Evolutionary conservation across 2,797 vertebrate species (phyloP), one percentile per base, ranked within the genome.

Genomic region (Rhyacichthys aspro): DNA sequence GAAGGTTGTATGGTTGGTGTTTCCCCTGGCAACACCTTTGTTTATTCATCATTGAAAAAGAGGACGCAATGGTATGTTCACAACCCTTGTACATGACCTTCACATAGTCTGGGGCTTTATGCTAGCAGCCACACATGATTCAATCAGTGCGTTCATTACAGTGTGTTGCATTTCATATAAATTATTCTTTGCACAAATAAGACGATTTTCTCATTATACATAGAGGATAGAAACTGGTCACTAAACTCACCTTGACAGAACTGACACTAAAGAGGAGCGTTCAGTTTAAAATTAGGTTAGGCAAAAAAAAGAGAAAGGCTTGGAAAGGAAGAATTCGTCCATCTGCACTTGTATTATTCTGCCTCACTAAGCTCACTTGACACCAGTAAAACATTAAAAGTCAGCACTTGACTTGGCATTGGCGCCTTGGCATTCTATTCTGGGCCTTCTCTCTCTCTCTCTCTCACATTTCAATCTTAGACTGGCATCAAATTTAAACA

Each of bases 311-410:
- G 10, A 39, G 11, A 53, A 17, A 67, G 56, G 72, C 28, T 59
- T 37, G 39, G n/a, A 55, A 55, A 70, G 59, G 56, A 62, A 75
- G 70, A 76, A 82, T 78, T 82, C 54, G 10, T 52, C 16, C 10
- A 38, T 39, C 36, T 49, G 47, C 33, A 70, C 64, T 68, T 60
- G 74, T 57, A 66, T 85, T 82, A 86, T 86, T 85, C 74, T 70
- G 83, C 81, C 71, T 88, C 74, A 77, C 70, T 75, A 62, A 85
- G 59, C 82, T 72, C 88, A 90, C 88, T 91, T 92, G 88, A 93
- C 87, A 90, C 80, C 70, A 77, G 72, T 53, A 43, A 54, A 59
- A 78, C 55, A 68, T 55, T 60, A 74, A 74, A 78, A 85, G 74
- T 74, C 75, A 74, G 57, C 42, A 15, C 48, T 17, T 41, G 18